Evolutionary conservation across 2,113 vertebrate species (phyloP).

Genomic region (Chauna torquata): DNA sequence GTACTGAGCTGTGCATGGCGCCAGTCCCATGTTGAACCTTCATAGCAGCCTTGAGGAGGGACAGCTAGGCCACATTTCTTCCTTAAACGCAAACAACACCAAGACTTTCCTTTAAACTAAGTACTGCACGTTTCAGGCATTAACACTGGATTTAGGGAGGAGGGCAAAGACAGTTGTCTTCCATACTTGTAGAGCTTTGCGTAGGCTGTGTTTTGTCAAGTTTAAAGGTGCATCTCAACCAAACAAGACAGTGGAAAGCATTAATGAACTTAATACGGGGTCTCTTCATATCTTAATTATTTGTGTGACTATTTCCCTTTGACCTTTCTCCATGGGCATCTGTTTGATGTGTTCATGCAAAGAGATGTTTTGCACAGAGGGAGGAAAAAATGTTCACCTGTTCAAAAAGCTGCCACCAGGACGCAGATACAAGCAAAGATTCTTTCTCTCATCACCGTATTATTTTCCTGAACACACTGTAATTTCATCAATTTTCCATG

Average conservation of each 20-base stretch:
- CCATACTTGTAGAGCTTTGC: neutral
- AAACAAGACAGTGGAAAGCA: neutral
- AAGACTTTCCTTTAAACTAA: neutral
- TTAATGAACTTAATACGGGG: conserved; percentile 14
- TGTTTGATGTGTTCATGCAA: conserved; percentile 68
- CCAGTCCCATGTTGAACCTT: neutral
- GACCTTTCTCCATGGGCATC: conserved; percentile 74
- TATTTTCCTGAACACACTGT: conserved; percentile 81
- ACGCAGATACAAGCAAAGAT: conserved; percentile 70
- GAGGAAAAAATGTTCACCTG: conserved; percentile 81
- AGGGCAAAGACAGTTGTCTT: neutral
- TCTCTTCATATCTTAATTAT: conserved; percentile 76
- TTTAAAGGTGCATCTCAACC: neutral
- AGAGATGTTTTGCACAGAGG: conserved; percentile 67
- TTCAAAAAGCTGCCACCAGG: conserved; percentile 80
- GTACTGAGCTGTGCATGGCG: neutral
- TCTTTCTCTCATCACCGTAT: conserved; percentile 73
- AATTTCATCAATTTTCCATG: conserved; percentile 87
- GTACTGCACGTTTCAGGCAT: neutral
- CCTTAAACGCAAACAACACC: neutral
- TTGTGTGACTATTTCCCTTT: conserved; percentile 67
- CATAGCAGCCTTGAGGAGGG: neutral
- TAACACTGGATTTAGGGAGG: neutral
- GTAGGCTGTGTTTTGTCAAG: neutral
- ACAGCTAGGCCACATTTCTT: neutral